A percentile compares a stretch with the other conserved stretches of the same genome.
These are phyloP conservation scores for Cotesia chilonis DNA, from an alignment of 1,140 invertebrate genomes.

Conservation along the genomic window DNA sequence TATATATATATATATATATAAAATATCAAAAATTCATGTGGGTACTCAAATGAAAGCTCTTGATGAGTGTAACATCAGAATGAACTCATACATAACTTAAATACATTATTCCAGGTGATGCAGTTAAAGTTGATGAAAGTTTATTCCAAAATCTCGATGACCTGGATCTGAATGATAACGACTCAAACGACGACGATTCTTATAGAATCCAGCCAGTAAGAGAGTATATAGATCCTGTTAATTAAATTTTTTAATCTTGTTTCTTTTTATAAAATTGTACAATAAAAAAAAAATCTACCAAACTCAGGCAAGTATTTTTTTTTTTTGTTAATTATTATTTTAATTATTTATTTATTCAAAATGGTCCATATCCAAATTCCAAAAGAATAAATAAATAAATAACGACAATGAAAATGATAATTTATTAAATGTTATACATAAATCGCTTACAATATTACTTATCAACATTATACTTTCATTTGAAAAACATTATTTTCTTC, in stretches of 20 bases:
- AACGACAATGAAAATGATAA: too few species aligned
- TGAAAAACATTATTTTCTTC: too few species aligned
- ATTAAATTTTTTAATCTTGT: not conserved
- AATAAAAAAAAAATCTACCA: not conserved
- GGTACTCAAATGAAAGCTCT: too few species aligned
- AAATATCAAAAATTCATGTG: too few species aligned
- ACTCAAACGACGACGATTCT: constrained; percentile 70
- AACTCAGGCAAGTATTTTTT: not conserved
- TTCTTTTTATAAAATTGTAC: constrained; percentile 1
- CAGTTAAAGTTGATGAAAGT: constrained; percentile 93
- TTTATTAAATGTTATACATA: constrained; percentile 1
- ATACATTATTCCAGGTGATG: constrained; percentile 71
- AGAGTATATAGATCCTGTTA: constrained; percentile 41
- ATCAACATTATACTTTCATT: not conserved
- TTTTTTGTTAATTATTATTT: not conserved
- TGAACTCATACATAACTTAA: not conserved
- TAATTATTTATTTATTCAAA: too few species aligned
- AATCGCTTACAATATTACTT: constrained; percentile 2
- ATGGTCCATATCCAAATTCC: too few species aligned
- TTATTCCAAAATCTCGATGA: constrained; percentile 93
- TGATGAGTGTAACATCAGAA: too few species aligned
- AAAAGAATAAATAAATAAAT: too few species aligned
- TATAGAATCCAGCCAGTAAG: constrained; percentile 49
- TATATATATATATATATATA: too few species aligned
- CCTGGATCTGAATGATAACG: constrained; percentile 83